Evolutionary conservation across 2,113 vertebrate species (phyloP), one percentile per base, ranked within the genome.

Genomic region (Percopsis transmontana): DNA sequence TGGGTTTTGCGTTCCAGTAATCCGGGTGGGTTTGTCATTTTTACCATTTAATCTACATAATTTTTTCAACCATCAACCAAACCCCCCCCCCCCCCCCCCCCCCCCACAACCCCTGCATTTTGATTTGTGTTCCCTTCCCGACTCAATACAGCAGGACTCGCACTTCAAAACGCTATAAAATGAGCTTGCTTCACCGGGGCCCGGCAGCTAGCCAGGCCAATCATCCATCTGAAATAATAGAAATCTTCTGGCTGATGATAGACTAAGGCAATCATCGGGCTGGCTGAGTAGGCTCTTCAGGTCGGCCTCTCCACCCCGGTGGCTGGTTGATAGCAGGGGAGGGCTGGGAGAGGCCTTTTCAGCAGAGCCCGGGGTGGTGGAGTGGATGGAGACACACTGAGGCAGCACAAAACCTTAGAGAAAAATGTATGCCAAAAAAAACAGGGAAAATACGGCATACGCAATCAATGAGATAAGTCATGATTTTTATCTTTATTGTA

Each of bases 211-310:
- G 85, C 86, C 89, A 90, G 85, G 80, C 86, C 87, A 86, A 88
- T 89, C 89, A 87, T 88, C 83, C 82, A 68, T 86, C 85, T 80
- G 86, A 81, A 89, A 89, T 89, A 89, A 88, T 82, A 89, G 85
- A 86, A 90, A 85, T 83, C 77, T 84, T 87, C 73, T 86, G 83
- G 83, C 74, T 88, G 86, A 89, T 88, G 86, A 87, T 85, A 85
- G 89, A 87, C 82, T 70, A 79, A 85, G 81, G 86, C 89, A 90
- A 90, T 90, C 87, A 90, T 72, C 19, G 72, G 78, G 75, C 80
- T 64, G 78, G 71, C 78, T 85, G 85, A 90, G 86, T 87, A 85
- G 88, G 80, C 85, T 85, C 86, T 90, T 81, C 83, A 85, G 72
- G 48, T 74, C 72, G 85, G 75, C 86, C 89, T 84, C 82, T 78